phyloP scores from a whole-genome alignment of 2,888 invertebrate species.

The Andrena fulva region DNA sequence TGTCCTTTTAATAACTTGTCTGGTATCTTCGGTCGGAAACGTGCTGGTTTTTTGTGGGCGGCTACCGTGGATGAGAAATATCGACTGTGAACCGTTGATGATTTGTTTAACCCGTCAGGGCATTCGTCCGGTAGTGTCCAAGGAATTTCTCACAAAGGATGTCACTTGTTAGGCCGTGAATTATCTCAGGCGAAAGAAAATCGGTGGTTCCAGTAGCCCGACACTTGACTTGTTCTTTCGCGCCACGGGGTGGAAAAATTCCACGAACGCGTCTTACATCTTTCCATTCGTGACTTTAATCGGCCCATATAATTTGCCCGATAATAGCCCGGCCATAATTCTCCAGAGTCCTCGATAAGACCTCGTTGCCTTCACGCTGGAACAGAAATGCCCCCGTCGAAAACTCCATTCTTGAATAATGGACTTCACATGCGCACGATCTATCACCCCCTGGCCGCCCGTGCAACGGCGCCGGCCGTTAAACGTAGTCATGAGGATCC shows the following conservation, averaged over 20 bases:
- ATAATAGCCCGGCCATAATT: slow-evolving; percentile 51
- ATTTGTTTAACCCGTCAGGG: slow-evolving; percentile 6
- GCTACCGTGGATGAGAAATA: slow-evolving; percentile 19
- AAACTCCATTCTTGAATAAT: slow-evolving; percentile 64
- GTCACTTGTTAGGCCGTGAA: too few species aligned
- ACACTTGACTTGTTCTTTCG: background rate
- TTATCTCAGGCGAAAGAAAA: background rate
- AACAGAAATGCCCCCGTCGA: slow-evolving; percentile 60
- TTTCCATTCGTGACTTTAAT: slow-evolving; percentile 44
- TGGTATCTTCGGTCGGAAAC: slow-evolving; percentile 34
- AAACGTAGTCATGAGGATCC: slow-evolving; percentile 57
- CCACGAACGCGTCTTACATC: slow-evolving; percentile 38
- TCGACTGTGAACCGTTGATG: slow-evolving; percentile 1
- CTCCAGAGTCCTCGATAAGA: slow-evolving; percentile 51
- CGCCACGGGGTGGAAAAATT: slow-evolving; percentile 9
- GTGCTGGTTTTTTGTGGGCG: slow-evolving; percentile 4
- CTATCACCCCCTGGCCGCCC: slow-evolving; percentile 50
- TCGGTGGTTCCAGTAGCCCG: background rate
- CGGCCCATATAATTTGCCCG: slow-evolving; percentile 52
- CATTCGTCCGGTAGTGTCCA: background rate
- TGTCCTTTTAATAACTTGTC: slow-evolving; percentile 75
- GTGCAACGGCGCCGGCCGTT: slow-evolving; percentile 37
- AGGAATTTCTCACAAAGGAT: too few species aligned
- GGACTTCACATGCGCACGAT: slow-evolving; percentile 65
- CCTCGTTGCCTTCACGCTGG: slow-evolving; percentile 34